Evolutionary conservation across 2,113 vertebrate genomes (phyloP).

Genomic region (Pelodiscus sinensis): DNA sequence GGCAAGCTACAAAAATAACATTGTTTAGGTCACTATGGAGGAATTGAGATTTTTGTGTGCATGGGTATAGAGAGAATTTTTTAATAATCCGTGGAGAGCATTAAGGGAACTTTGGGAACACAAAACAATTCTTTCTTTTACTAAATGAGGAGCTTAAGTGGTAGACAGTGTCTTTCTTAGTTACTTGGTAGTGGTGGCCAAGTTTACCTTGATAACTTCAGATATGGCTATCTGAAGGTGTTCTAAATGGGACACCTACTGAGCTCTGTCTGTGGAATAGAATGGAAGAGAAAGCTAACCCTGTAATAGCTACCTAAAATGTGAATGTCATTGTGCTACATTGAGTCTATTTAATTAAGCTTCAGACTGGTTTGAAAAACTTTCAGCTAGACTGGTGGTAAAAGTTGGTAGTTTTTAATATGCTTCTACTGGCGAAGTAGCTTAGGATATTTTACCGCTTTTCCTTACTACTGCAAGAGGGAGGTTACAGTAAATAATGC

Average conservation of each 20-base stretch:
- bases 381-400: fast-evolving
- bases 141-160: neutral
- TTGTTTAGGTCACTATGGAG: neutral
- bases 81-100: neutral
- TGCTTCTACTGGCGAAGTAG: fast-evolving
- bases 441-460: constrained; percentile 29
- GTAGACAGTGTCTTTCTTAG: neutral
- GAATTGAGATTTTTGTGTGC: neutral
- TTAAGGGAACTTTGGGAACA: neutral
- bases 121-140: neutral
- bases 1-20: neutral
- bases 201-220: neutral
- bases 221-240: neutral
- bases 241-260: neutral
- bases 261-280: neutral
- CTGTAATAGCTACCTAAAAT: neutral
- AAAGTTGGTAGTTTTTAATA: constrained; percentile 44
- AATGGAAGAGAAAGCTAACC: neutral
- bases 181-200: neutral
- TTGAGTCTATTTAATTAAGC: neutral
- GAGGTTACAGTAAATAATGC: constrained; percentile 34
- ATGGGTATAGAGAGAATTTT: neutral
- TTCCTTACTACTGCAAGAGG: constrained; percentile 30
- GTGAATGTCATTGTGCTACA: neutral
- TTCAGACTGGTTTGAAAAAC: fast-evolving